Conservation (phyloP, 2,888 invertebrate species). For the Drosophila neoperkinsi region DNA sequence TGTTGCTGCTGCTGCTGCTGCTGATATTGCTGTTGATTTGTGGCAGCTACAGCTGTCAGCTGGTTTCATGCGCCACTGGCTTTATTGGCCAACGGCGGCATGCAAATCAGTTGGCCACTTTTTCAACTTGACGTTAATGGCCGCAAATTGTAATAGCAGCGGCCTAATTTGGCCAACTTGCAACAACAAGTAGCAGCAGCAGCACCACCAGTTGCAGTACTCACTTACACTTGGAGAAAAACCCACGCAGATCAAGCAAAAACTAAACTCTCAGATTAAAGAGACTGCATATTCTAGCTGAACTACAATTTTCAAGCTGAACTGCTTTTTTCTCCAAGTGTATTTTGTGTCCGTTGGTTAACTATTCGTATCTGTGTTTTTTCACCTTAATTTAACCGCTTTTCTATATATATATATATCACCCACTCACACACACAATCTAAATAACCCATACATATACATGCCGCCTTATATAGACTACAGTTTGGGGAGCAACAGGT, state of each 20-base stretch:
- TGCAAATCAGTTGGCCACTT: conserved; percentile 72
- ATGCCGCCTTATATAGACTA: conserved; percentile 73
- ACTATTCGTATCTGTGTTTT: conserved; percentile 40
- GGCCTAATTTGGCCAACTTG: conserved; percentile 65
- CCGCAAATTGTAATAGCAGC: conserved; percentile 74
- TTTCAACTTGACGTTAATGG: conserved; percentile 71
- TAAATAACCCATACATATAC: conserved; percentile 7
- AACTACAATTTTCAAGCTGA: not conserved
- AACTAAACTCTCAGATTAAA: not conserved
- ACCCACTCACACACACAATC: conserved; percentile 10
- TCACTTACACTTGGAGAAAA: conserved; percentile 14
- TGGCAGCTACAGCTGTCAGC: conserved; percentile 42
- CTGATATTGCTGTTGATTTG: conserved; percentile 13
- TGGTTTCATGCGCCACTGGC: conserved; percentile 68
- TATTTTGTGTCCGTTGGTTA: conserved; percentile 43
- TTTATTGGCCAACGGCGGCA: conserved; percentile 47
- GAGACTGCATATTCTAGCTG: not conserved
- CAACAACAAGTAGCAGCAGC: conserved; percentile 65
- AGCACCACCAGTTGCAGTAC: conserved; percentile 29
- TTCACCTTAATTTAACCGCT: conserved; percentile 45
- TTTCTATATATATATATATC: conserved; percentile 27
- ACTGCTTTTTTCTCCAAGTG: not conserved
- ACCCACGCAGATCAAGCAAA: not conserved
- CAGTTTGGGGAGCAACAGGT: conserved; percentile 85
- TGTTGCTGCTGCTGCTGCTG: conserved; percentile 36